phyloP scores from a whole-genome alignment of 2,113 vertebrate genomes.

The Ammospiza nelsoni region DNA sequence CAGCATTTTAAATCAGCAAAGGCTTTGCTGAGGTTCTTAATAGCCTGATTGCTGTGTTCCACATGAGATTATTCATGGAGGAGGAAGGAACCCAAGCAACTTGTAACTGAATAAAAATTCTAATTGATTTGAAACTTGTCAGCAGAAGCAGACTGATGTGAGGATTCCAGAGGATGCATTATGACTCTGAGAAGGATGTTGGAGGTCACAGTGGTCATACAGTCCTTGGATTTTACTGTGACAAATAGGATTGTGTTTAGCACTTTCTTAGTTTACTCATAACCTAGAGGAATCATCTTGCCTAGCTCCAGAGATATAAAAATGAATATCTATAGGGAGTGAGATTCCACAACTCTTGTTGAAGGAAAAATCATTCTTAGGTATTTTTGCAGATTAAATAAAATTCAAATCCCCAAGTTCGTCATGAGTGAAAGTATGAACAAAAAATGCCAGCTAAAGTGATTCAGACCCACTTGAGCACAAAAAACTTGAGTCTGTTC shows the following conservation, averaged over 20 bases:
- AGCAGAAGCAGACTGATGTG: not conserved
- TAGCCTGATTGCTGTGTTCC: not conserved
- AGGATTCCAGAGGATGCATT: not conserved
- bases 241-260: not conserved
- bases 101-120: not conserved
- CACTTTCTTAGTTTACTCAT: not conserved
- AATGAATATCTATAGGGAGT: not conserved
- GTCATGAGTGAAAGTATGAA: not conserved
- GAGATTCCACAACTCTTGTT: not conserved
- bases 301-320: not conserved
- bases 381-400: not conserved
- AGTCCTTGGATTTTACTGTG: not conserved
- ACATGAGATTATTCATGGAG: not conserved
- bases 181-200: not conserved
- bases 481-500: not conserved
- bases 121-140: not conserved
- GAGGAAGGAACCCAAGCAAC: not conserved
- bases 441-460: not conserved
- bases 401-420: not conserved
- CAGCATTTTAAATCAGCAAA: not conserved
- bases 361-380: not conserved
- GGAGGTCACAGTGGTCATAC: not conserved
- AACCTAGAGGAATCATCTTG: not conserved
- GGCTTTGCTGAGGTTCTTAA: not conserved
- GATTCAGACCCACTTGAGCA: not conserved